Base-by-base conservation (phyloP, 2,797 vertebrate genomes). In the Microhierax caerulescens region DNA sequence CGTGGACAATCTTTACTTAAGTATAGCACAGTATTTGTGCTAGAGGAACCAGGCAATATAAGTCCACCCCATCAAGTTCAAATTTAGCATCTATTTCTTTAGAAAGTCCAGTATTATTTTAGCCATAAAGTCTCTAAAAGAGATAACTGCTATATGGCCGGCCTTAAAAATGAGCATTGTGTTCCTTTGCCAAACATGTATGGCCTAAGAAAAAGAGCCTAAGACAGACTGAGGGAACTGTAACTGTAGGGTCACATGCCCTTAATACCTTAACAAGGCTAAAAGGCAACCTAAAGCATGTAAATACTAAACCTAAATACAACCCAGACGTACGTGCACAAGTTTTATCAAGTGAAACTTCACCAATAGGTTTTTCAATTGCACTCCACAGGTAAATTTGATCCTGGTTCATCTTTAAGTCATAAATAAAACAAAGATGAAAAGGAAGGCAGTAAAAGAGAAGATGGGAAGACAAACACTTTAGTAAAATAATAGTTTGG, bases 251-350 rank as follows among this genome's bases (percentile, higher is more conserved):
- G 17, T 74, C 47, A 56, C 13, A 11, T 10, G n/a, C 24, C 37
- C 18, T 25, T 76, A 51, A 61, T 47, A 81, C 8, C 43, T n/a
- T 47, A 74, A 57, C 4, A 79, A 11, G 54, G 14, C 37, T 45
- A 77, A 60, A 68, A 74, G 30, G 20, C n/a, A 95, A 73, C 34
- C 16, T 73, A 36, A 79, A 80, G 43, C 14, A 37, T 4, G 11
- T 27, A 27, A 93, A 53, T 10, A 63, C 4, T 63, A 61, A 57
- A 63, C 7, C 14, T 78, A 82, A 78, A 91, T 15, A 50, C 11
- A 85, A 41, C 5, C 36, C 22, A 47, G 64, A 73, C 2, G 5
- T 16, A 64, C 0, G 0, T 27, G 24, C 50, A 32, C n/a, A 89
- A 34, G 25, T 77, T 92, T 80, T 27, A 92, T 22, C 51, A 73